A percentile compares a stretch with the other conserved stretches of the same genome.
These are phyloP conservation scores for Hypotaenidia okinawae DNA, from an alignment of 2,797 vertebrate species.

Conservation along the genomic window DNA sequence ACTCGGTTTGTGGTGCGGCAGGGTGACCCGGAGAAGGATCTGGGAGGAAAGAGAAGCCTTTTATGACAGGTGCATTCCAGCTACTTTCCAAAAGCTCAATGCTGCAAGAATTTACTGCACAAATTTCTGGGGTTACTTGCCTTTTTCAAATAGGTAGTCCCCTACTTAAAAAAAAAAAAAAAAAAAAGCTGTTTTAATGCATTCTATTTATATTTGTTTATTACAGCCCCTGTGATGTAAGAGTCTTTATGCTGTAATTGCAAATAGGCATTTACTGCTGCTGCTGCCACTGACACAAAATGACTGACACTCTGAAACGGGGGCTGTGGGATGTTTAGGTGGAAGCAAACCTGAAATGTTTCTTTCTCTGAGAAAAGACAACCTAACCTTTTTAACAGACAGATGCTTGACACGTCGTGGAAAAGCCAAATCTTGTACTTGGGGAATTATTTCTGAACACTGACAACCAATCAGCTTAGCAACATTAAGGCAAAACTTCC, in stretches of 20 bases:
- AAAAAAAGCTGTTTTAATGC: too few species aligned
- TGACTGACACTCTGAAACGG: constrained; percentile 26
- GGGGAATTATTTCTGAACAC: constrained; percentile 21
- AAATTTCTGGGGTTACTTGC: not conserved
- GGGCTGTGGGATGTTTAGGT: not conserved
- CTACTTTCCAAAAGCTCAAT: not conserved
- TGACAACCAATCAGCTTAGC: constrained; percentile 48
- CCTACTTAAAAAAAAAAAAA: not conserved
- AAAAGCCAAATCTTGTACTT: constrained; percentile 4
- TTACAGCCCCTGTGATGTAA: not conserved
- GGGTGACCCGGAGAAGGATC: not conserved
- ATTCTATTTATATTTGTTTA: not conserved
- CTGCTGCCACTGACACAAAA: constrained; percentile 13
- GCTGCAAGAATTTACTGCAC: not conserved
- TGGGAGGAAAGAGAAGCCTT: not conserved
- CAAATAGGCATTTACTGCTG: constrained; percentile 22
- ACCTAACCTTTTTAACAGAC: constrained; percentile 44
- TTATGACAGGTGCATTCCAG: not conserved
- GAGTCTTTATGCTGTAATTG: not conserved
- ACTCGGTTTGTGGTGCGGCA: constrained; percentile 8
- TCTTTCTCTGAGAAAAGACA: constrained; percentile 33
- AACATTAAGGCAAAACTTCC: constrained; percentile 38
- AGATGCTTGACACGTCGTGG: constrained; percentile 3
- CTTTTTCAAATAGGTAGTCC: not conserved
- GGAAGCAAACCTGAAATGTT: constrained; percentile 44